Evolutionary conservation across 2,888 invertebrate genomes (phyloP), one percentile per base, ranked within the genome.

Genomic region (Melikaiella ostensackeni): DNA sequence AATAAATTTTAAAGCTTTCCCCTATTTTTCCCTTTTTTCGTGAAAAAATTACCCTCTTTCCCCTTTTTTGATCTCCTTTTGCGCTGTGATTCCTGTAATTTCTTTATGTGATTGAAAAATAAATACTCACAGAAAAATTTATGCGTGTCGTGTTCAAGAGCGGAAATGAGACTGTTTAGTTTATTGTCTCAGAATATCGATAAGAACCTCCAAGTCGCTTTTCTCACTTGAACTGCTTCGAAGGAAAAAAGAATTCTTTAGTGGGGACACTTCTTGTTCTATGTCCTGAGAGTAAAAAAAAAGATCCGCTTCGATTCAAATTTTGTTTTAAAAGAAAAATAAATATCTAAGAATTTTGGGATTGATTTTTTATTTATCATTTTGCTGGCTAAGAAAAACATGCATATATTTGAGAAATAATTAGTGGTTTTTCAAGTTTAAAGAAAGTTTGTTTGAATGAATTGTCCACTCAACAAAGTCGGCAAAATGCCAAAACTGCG

Each of bases 161-260:
- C 50, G 78, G 55, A 75, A 77, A 42, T 78, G 80, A 77, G 77
- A 84, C 83, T 84, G 82, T 80, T 70, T 55, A 74, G 77, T 80
- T 74, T 77, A 62, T 64, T 62, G 79, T 73, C 79, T 75, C 66
- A n/a, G 27, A 55, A 70, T 57, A 75, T 74, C 76, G 38, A 50
- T 11, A 73, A 66, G 55, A 75, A 74, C 57, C 77, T 75, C 70
- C 63, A 74, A 61, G 46, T 46, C 27, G 57, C 74, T 62, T 75
- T 74, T 75, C 59, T 35, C 64, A 79, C 79, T 63, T 63, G 70
- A 35, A 74, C 76, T 35, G 35, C 13, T 38, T 70, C 38, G 57
- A 55, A 70, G 42, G 70, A 79, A 78, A 74, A 78, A 70, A 78
- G 24, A 35, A 59, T 77, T 79, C 75, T n/a, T 24, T 16, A 76